Conservation (phyloP, 1,140 invertebrate genomes). For the Eupeodes corollae region DNA sequence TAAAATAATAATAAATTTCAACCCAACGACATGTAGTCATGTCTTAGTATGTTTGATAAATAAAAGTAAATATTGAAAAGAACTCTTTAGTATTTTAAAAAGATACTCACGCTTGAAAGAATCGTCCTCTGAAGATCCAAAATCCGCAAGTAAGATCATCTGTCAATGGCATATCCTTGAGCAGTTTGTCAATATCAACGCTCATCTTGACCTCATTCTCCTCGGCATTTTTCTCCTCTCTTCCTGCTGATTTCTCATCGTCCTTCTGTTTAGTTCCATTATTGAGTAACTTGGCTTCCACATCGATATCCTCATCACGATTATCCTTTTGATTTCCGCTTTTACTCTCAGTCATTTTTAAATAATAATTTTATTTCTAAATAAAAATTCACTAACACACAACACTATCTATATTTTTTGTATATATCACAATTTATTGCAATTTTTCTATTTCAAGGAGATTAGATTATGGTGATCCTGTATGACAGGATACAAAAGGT, state of each 20-base stretch:
- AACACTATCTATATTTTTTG: too few species aligned
- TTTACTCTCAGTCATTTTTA: constrained; percentile 23
- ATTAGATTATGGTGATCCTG: too few species aligned
- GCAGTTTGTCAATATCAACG: constrained; percentile 41
- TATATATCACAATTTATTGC: background rate
- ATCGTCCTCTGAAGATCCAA: constrained; percentile 45
- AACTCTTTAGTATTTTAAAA: too few species aligned
- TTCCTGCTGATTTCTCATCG: background rate
- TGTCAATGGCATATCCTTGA: constrained; percentile 41
- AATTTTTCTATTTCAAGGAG: background rate
- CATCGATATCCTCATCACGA: constrained; percentile 10
- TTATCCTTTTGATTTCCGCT: constrained; percentile 7
- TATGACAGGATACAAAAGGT: too few species aligned
- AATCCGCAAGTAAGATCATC: constrained; percentile 54
- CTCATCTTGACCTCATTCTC: constrained; percentile 24
- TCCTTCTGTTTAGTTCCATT: constrained; percentile 15
- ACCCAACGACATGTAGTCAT: too few species aligned
- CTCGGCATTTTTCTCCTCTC: constrained; percentile 13
- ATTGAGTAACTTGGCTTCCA: constrained; percentile 16
- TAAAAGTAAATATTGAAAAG: too few species aligned
- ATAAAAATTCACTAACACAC: background rate
- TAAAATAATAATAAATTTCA: too few species aligned
- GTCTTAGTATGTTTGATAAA: too few species aligned
- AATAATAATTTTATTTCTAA: too few species aligned
- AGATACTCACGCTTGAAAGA: constrained; percentile 41